A percentile compares a stretch with the other conserved stretches of the same genome.
phyloP scores from a whole-genome alignment of 2,888 invertebrate species.

The Zele albiditarsus region DNA sequence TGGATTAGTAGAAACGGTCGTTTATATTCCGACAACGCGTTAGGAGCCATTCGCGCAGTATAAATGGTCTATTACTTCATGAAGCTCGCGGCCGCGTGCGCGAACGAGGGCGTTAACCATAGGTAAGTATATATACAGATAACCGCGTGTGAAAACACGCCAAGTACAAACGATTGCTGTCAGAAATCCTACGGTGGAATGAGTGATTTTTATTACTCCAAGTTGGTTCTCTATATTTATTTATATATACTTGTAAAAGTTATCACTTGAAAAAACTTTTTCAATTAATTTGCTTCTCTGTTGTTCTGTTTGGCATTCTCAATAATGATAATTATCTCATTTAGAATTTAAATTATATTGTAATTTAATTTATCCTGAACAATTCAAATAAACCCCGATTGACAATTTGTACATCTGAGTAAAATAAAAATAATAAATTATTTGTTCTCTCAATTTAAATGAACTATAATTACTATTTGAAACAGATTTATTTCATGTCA shows the following conservation, averaged over 20 bases:
- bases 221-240: not conserved
- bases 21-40: constrained; percentile 34
- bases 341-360: too few species aligned
- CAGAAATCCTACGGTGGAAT: not conserved
- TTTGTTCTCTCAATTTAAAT: too few species aligned
- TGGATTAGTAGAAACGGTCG: constrained; percentile 38
- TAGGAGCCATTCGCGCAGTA: constrained; percentile 20
- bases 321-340: not conserved
- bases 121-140: not conserved
- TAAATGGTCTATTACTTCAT: constrained; percentile 30
- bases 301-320: not conserved
- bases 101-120: constrained; percentile 6
- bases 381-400: too few species aligned
- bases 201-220: constrained; percentile 23
- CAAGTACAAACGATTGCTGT: constrained; percentile 19
- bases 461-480: too few species aligned
- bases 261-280: constrained; percentile 6
- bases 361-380: too few species aligned
- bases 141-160: constrained; percentile 17
- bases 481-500: too few species aligned
- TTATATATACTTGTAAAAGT: not conserved
- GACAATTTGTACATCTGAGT: too few species aligned
- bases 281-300: not conserved
- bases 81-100: not conserved
- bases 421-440: too few species aligned